Evolutionary conservation across 2,797 vertebrate genomes (phyloP), one percentile per base, ranked within the genome.

Genomic region (Hippocampus kuda): DNA sequence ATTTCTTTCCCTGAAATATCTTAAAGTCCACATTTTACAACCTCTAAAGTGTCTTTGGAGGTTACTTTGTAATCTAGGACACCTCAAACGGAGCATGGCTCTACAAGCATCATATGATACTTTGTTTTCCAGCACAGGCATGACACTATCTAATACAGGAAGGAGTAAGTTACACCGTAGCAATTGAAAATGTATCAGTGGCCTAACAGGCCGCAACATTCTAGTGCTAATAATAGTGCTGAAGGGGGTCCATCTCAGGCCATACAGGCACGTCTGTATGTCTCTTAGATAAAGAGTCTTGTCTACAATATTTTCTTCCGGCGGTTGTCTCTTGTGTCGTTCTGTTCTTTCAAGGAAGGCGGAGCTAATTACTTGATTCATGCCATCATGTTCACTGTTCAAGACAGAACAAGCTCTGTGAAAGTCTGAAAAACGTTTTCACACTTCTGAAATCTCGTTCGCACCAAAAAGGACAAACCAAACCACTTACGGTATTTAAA

Each of bases 181-280:
- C 42, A 26, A 65, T 15, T 42, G 24, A 48, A 48, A 65, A 64
- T 16, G 42, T 65, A 26, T 48, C n/a, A 16, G 42, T 46, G 63
- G 48, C 13, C 63, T 5, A 65, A 65, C 16, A 27, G 42, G 44
- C 42, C 27, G 44, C 15, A 18, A 44, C n/a, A 26, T 44, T 64
- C 62, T 64, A 5, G 22, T 64, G 63, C 63, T 65, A 65, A 20
- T 65, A 27, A 27, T 65, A 48, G 63, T 30, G 16, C 27, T 34
- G 27, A 65, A 27, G 11, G n/a, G 24, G 24, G n/a, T 65, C 34
- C 30, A 38, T 18, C 59, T 38, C 34, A n/a, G 60, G 34, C 60
- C 20, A 41, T 34, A 62, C 20, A 22, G 34, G 38, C 20, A 62
- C 30, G 18, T 22, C 60, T 62, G n/a, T 54, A 5, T 51, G 49